Evolutionary conservation across 2,113 vertebrate genomes (phyloP), one percentile per base, ranked within the genome.

Genomic region (Ovis canadensis): DNA sequence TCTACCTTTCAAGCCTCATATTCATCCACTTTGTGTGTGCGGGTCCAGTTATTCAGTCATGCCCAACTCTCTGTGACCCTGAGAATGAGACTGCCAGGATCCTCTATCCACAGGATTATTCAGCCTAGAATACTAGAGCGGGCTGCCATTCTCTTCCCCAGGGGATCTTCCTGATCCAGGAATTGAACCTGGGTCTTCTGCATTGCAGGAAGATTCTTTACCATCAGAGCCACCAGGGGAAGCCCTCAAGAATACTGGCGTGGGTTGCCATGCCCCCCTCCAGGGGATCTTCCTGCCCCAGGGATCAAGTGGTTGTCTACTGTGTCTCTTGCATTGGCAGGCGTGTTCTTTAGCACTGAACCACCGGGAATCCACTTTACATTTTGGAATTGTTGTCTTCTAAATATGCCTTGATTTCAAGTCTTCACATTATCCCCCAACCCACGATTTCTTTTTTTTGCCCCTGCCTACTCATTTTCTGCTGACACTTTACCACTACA

Each of bases 141-240:
- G 3, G 11, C 21, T 74, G 36, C 23, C 71, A 43, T 77, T 27
- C 23, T 13, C 36, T 77, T 43, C 36, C 27, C 12, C 36, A 43
- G 12, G 71, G 23, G 36, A 27, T 77, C 71, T 77, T 77, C 23
- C 71, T 43, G 23, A 13, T 33, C 12, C 71, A 77, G 71, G 71
- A 77, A 77, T 14, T 0, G 2, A 43, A 27, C 3, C 3, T 1
- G 0, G 11, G 23, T 7, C 1, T 27, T 43, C 23, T 77, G 23
- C 71, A 27, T 77, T 77, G 71, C 2, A 77, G 12, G 23, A 6
- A 27, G 71, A 43, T 43, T 14, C 71, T 27, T 43, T 15, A 43
- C 36, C 6, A 0, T 74, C 71, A 43, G 71, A 77, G 23, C 23
- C 3, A 14, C 40, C 19, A 40, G 67, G 19, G 67, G n/a, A 74